phyloP scores from a whole-genome alignment of 1,140 invertebrate species.

The Xylocopa sonorina region DNA sequence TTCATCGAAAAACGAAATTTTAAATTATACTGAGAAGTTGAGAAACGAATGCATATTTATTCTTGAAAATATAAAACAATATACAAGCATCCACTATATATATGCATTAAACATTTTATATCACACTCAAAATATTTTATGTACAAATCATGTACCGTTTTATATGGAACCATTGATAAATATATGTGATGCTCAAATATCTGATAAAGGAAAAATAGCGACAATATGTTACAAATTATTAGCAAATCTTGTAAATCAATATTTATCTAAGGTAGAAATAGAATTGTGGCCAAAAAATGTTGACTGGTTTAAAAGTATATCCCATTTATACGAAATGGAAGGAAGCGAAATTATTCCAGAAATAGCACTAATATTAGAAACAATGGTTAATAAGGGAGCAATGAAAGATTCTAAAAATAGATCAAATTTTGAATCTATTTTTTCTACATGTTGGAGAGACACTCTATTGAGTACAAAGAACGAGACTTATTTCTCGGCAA shows the following conservation, averaged over 20 bases:
- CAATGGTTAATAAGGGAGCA: slow-evolving; percentile 45
- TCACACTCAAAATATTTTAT: slow-evolving; percentile 35
- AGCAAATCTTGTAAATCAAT: slow-evolving; percentile 46
- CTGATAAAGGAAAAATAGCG: slow-evolving; percentile 49
- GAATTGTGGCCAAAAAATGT: slow-evolving; percentile 28
- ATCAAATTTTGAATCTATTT: slow-evolving; percentile 56
- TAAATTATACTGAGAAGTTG: slow-evolving; percentile 36
- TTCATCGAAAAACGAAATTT: slow-evolving; percentile 32
- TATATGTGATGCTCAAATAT: neutral
- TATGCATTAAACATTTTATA: slow-evolving; percentile 57
- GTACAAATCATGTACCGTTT: neutral
- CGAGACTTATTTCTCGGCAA: slow-evolving; percentile 64
- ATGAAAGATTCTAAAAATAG: slow-evolving; percentile 43
- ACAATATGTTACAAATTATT: slow-evolving; percentile 59
- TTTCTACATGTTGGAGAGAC: slow-evolving; percentile 68
- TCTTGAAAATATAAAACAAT: slow-evolving; percentile 29
- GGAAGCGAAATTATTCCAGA: slow-evolving; percentile 56
- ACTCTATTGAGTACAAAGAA: slow-evolving; percentile 69
- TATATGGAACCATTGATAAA: slow-evolving; percentile 27
- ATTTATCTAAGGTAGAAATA: slow-evolving; percentile 27
- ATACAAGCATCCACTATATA: slow-evolving; percentile 44
- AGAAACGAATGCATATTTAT: slow-evolving; percentile 39
- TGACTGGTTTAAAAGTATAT: slow-evolving; percentile 33
- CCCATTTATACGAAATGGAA: slow-evolving; percentile 47
- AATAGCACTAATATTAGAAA: slow-evolving; percentile 44